These are phyloP conservation scores for Xenopus petersii DNA, from an alignment of 2,797 vertebrate genomes.

Conservation along the genomic window DNA sequence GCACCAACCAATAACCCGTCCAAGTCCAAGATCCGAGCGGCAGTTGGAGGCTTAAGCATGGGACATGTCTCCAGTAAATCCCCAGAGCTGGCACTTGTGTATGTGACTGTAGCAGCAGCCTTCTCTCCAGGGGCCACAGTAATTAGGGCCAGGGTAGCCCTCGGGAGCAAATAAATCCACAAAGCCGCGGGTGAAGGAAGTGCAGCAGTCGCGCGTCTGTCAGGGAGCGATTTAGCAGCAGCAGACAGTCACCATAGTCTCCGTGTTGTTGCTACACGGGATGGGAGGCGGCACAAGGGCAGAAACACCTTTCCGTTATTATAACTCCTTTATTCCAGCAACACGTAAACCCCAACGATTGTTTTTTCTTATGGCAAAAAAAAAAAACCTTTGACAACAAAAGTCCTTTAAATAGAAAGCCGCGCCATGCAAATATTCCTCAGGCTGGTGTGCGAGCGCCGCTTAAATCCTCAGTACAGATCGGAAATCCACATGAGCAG, in stretches of 20 bases:
- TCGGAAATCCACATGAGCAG: neutral
- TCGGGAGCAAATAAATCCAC: constrained; percentile 9
- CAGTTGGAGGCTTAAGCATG: constrained; percentile 35
- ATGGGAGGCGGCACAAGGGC: constrained; percentile 10
- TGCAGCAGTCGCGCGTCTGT: too few relatives aligned
- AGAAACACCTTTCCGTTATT: neutral
- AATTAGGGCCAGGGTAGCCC: neutral
- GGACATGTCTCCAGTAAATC: constrained; percentile 31
- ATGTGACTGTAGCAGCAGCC: neutral
- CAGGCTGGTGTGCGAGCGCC: too few relatives aligned
- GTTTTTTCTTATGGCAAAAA: neutral
- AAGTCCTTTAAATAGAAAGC: too few relatives aligned
- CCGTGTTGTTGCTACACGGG: constrained; percentile 9
- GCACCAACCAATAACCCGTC: constrained; percentile 71
- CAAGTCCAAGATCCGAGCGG: constrained; percentile 62
- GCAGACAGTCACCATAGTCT: neutral
- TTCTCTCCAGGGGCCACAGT: too few relatives aligned
- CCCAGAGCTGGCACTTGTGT: constrained; percentile 3
- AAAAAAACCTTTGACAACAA: too few relatives aligned
- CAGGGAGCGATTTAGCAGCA: neutral
- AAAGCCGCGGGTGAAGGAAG: too few relatives aligned
- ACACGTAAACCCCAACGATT: constrained; percentile 8
- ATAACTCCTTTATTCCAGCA: constrained; percentile 6
- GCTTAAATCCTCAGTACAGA: neutral
- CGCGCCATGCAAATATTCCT: too few relatives aligned